Evolutionary conservation across 2,797 vertebrate genomes (phyloP), one percentile per base, ranked within the genome.

Genomic region (Dallia pectoralis): DNA sequence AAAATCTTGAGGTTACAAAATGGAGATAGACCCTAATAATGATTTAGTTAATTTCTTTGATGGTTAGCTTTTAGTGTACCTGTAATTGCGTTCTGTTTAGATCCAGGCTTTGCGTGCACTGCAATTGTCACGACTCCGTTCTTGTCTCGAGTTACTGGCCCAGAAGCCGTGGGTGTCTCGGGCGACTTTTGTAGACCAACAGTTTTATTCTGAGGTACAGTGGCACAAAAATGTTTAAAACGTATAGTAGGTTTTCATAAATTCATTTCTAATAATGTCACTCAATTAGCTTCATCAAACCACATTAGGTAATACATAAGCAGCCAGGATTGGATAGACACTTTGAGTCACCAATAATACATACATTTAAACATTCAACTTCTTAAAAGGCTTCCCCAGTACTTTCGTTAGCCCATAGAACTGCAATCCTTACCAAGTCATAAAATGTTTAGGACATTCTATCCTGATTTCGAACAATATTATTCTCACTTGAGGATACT

Each of bases 81-180:
- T 92, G 96, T 96, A 44, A 97, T 76, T 22, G 93, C 87, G 77
- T 95, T 98, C 77, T 90, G 93, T 79, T 94, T 96, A 76, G 95
- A 86, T 11, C 96, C 93, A 0, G 97, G 97, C 80, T 97, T 99
- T 18, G 93, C 96, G 32, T 91, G 96, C 66, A 98, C 84, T 14
- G 84, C 75, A 6, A 97, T 89, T 62, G 86, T 89, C 22, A 98
- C 84, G 0, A 84, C 77, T 0, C 96, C 96, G 0, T 72, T 92
- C 67, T 90, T 91, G 75, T 94, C 92, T 3, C 67, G 82, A 5
- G 76, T 40, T 79, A 96, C 95, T 0, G 95, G 95, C 15, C 92
- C 84, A 12, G 40, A 30, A 9, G 73, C 19, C 11, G 25, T 19
- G 7, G 33, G 6, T 6, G 49, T 69, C 9, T 51, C 16, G 5